Evolutionary conservation across 2,113 vertebrate species (phyloP).

Genomic region (Rhinoptilus africanus): DNA sequence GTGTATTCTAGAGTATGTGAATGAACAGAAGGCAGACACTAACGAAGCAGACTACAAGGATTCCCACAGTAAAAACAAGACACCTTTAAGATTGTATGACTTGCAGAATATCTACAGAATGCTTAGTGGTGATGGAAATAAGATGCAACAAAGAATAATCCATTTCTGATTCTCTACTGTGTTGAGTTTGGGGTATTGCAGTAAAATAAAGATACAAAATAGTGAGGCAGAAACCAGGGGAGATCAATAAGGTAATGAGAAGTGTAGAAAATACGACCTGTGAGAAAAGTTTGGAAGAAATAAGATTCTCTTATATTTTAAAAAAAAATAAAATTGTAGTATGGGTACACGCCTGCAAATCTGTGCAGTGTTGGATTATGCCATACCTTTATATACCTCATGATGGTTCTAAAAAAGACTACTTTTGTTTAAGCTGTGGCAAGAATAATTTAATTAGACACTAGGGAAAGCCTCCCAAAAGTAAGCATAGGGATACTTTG

Average conservation of each 20-base stretch:
- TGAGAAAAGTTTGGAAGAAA: neutral
- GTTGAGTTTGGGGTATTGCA: neutral
- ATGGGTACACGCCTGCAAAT: neutral
- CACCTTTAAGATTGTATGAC: neutral
- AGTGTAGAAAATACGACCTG: neutral
- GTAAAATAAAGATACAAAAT: neutral
- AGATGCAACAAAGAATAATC: neutral
- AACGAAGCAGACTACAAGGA: neutral
- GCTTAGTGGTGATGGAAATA: neutral
- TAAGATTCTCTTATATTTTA: neutral
- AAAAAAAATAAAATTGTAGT: neutral
- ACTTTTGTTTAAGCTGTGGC: neutral
- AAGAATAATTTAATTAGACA: neutral
- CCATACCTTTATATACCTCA: neutral
- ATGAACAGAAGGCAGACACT: neutral
- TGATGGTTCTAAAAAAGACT: neutral
- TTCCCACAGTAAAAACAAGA: neutral
- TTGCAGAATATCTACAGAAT: neutral
- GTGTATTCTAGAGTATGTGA: neutral
- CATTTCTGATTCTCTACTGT: neutral
- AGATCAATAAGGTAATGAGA: neutral
- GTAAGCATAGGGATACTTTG: neutral
- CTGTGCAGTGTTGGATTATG: neutral
- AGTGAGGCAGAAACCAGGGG: neutral
- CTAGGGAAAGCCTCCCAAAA: neutral